Evolutionary conservation across 2,888 invertebrate species (phyloP), one percentile per base, ranked within the genome.

Genomic region (Eilema depressum): DNA sequence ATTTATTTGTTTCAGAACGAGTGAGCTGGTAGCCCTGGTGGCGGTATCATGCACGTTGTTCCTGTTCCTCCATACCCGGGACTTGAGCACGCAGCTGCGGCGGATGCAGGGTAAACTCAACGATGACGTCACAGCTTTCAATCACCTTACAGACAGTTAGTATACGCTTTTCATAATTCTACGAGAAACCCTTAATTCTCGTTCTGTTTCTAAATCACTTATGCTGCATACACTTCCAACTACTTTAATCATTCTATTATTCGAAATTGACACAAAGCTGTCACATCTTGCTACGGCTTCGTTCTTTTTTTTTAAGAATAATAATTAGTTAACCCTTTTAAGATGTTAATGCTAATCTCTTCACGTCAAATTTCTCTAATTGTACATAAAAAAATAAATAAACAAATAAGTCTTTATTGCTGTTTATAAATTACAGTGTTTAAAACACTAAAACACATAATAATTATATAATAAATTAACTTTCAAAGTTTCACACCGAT

Each of bases 21-120:
- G 97, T 86, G 98, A 98, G 93, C 95, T 98, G 86, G 97, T 98
- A 81, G 98, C 98, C 25, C 93, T 98, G 77, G 95, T 98, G 86
- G 98, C 98, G 47, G 96, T 98, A 76, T 98, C 98, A 63, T 97
- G 97, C 85, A 98, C 98, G 1, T 94, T 98, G 85, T 98, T 98
- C 93, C 96, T 98, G 84, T 98, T 98, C 92, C 96, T 98, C 79
- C 98, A 98, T 95, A 98, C 98, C 66, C 95, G 98, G 82, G 98
- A 98, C 89, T 95, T 98, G 75, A 97, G 97, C 94, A 97, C 97
- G 75, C 97, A 97, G 89, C 96, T 98, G 78, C 96, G 96, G 76
- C 97, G 98, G 90, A 98, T 98, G 97, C 97, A 98, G 91, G 96
- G 97, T 66, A 96, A 96, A 88, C 96, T 98, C 41, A 94, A 93